These are phyloP conservation scores for Lycorma delicatula DNA, from an alignment of 1,140 invertebrate genomes.

Conservation along the genomic window DNA sequence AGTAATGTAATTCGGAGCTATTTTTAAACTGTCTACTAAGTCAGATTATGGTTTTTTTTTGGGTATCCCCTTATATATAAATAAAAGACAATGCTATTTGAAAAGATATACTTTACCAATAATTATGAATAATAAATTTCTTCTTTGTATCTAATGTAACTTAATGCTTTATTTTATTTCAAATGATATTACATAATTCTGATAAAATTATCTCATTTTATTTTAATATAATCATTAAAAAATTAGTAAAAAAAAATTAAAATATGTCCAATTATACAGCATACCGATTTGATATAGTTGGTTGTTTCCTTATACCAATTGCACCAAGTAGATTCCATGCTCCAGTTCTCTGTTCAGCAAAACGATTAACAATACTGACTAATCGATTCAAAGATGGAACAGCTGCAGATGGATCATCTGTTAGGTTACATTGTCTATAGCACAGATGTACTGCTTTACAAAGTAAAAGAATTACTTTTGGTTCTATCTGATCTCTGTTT, in stretches of 20 bases:
- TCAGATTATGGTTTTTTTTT: too few relatives aligned
- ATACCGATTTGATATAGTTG: constrained; percentile 47
- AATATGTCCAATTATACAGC: not conserved
- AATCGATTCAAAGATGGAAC: constrained; percentile 39
- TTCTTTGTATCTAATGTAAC: too few relatives aligned
- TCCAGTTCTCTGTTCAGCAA: constrained; percentile 49
- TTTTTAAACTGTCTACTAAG: too few relatives aligned
- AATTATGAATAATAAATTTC: too few relatives aligned
- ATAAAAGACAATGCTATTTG: too few relatives aligned
- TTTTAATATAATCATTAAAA: not conserved
- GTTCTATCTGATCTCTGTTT: constrained; percentile 47
- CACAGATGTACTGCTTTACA: constrained; percentile 45
- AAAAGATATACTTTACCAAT: too few relatives aligned
- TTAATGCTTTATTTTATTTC: too few relatives aligned
- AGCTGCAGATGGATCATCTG: constrained; percentile 39
- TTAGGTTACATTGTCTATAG: constrained; percentile 42
- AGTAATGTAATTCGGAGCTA: not conserved
- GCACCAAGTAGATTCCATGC: constrained; percentile 52
- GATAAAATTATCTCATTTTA: not conserved
- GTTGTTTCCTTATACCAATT: constrained; percentile 52
- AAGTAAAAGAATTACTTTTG: constrained; percentile 51
- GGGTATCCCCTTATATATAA: too few relatives aligned
- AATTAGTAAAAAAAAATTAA: constrained; percentile 1
- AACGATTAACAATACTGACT: constrained; percentile 38
- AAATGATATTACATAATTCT: too few relatives aligned